A percentile compares a stretch with the other conserved stretches of the same genome.
Evolutionary conservation across 2,113 vertebrate genomes (phyloP).

Genomic region (Cairina moschata): DNA sequence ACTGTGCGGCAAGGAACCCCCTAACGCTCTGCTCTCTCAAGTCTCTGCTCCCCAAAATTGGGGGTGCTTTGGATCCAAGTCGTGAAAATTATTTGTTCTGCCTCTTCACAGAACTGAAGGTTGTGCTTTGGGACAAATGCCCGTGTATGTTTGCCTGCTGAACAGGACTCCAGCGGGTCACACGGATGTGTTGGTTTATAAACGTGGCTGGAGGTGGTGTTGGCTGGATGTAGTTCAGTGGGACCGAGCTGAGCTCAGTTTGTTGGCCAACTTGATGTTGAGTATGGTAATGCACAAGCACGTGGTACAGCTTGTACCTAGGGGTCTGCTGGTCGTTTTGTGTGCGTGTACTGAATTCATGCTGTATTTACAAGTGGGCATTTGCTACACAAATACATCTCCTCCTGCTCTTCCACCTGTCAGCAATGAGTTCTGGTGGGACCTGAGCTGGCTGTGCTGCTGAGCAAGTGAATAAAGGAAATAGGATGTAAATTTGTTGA

Average conservation of each 20-base stretch:
- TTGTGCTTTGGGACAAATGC: neutral
- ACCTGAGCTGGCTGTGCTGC: neutral
- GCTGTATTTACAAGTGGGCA: neutral
- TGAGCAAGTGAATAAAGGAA: neutral
- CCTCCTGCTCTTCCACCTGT: neutral
- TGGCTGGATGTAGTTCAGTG: neutral
- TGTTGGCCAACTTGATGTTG: neutral
- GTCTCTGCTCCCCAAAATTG: neutral
- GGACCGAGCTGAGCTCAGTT: neutral
- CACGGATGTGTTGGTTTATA: neutral
- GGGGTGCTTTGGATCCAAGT: neutral
- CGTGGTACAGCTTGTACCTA: neutral
- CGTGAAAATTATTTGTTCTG: neutral
- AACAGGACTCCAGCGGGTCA: neutral
- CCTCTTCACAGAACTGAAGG: neutral
- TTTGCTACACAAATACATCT: neutral
- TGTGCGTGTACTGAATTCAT: neutral
- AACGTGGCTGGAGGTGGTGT: neutral
- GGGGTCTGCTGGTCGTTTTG: neutral
- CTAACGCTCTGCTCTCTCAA: neutral
- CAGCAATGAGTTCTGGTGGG: neutral
- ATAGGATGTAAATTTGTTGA: neutral
- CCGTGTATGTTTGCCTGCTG: neutral
- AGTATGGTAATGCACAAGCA: neutral
- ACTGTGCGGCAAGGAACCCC: neutral